Base-by-base conservation (phyloP, 2,888 invertebrate species). In the Mantis religiosa region DNA sequence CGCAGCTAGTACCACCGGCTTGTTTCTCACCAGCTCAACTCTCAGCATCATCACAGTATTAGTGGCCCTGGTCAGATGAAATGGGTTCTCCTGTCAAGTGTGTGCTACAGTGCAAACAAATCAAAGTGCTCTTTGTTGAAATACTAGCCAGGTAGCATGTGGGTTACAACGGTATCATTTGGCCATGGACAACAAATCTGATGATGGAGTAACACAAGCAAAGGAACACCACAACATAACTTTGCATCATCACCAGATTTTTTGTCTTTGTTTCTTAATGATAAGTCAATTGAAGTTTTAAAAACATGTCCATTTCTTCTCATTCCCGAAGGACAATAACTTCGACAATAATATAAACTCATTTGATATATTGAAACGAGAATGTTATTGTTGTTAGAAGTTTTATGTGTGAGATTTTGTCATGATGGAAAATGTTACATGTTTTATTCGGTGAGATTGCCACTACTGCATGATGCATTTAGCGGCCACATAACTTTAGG, bases 91-190 rank as follows among this genome's bases (percentile, higher is more conserved):
- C 30, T 82, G 81, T 82, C n/a, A 27, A 81, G 54, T 25, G 54
- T 71, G 54, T 87, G 87, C 82, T 82, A 34, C 82, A 82, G 82
- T 34, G 87, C 82, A 82, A 82, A 71, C 54, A 71, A 82, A 41
- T 87, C 82, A 82, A 87, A 87, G 87, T 87, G 87, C 87, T 87
- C 87, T 82, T 87, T 87, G 87, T 87, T 87, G 54, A 71, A 71
- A 71, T 71, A 28, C 34, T 82, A 87, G 25, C 82, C 41, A 82
- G 7, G 34, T 71, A 71, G 54, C 54, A 71, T 71, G 54, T 71
- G 54, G 54, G 15, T 20, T 20, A 71, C 54, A 71, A 20, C 54
- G 54, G 54, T 71, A 71, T 71, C 54, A 71, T 71, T 71, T 71
- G 54, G 54, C 54, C 54, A 71, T 71, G 3, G 54, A 71, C 54